Conservation (phyloP, 2,113 vertebrate species). For the Paralichthys olivaceus region DNA sequence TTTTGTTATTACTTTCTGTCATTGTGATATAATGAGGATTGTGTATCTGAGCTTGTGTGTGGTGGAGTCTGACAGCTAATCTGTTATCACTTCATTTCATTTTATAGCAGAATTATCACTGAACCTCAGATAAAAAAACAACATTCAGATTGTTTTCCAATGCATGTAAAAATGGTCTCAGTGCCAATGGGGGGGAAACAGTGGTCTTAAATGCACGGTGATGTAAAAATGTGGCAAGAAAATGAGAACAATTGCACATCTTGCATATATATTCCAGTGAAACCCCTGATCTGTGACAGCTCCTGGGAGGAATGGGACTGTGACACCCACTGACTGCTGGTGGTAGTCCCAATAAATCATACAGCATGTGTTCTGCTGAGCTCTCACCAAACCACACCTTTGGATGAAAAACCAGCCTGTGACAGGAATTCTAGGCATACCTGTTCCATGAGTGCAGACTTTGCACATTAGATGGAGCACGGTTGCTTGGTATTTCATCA, state of each 20-base stretch:
- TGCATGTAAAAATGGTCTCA: background rate
- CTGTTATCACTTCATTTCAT: constrained; percentile 16
- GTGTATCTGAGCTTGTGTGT: background rate
- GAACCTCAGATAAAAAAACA: background rate
- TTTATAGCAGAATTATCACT: background rate
- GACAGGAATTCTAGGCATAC: constrained; percentile 15
- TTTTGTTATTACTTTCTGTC: constrained; percentile 15
- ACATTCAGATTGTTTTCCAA: background rate
- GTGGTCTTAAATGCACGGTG: background rate
- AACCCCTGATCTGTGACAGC: constrained; percentile 32
- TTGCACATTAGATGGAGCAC: background rate
- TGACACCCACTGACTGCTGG: constrained; percentile 44
- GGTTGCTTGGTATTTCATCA: constrained; percentile 20
- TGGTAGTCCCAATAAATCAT: constrained; percentile 38
- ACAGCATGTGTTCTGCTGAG: constrained; percentile 14
- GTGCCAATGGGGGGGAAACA: too few relatives aligned
- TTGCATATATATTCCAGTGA: background rate
- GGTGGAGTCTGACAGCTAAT: background rate
- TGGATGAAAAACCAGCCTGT: constrained; percentile 15
- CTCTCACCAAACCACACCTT: constrained; percentile 23
- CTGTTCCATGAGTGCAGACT: constrained; percentile 6
- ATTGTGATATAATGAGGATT: background rate
- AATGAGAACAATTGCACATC: background rate
- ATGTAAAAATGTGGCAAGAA: constrained; percentile 17
- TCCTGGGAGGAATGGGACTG: background rate